These are phyloP conservation scores for Syngnathus acus DNA, from an alignment of 2,797 vertebrate genomes.

Conservation along the genomic window DNA sequence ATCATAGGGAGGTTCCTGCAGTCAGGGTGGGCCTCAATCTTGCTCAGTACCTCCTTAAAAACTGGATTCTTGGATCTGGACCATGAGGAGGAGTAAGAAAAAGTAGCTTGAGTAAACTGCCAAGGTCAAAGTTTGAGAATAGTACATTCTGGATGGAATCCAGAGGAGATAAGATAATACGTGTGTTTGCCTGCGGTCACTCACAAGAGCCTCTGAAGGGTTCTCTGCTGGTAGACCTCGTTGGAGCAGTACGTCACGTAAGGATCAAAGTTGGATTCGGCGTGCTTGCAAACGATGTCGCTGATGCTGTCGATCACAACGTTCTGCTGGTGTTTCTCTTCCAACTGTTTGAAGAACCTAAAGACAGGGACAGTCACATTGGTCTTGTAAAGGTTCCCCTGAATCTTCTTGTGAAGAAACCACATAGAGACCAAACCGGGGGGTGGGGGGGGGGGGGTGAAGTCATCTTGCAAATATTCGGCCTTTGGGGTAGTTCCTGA, in stretches of 20 bases:
- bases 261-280: constrained; percentile 85
- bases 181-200: constrained; percentile 36
- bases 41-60: constrained; percentile 83
- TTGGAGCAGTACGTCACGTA: constrained; percentile 97
- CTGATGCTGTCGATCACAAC: constrained; percentile 88
- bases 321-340: constrained; percentile 84
- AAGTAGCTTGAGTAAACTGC: background rate
- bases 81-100: constrained; percentile 5
- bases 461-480: no score
- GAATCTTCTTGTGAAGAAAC: background rate
- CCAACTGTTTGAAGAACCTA: constrained; percentile 92
- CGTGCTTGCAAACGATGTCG: constrained; percentile 84
- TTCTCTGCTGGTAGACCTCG: constrained; percentile 96
- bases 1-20: constrained; percentile 93
- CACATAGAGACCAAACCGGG: no score
- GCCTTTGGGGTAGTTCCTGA: no score
- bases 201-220: constrained; percentile 88
- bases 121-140: constrained; percentile 12
- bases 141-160: constrained; percentile 18
- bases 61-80: constrained; percentile 79
- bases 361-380: background rate
- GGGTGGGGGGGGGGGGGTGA: no score
- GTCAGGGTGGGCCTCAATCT: constrained; percentile 84
- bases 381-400: no score
- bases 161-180: constrained; percentile 19